Conservation (phyloP, 2,797 vertebrate genomes). For the Cygnus olor region DNA sequence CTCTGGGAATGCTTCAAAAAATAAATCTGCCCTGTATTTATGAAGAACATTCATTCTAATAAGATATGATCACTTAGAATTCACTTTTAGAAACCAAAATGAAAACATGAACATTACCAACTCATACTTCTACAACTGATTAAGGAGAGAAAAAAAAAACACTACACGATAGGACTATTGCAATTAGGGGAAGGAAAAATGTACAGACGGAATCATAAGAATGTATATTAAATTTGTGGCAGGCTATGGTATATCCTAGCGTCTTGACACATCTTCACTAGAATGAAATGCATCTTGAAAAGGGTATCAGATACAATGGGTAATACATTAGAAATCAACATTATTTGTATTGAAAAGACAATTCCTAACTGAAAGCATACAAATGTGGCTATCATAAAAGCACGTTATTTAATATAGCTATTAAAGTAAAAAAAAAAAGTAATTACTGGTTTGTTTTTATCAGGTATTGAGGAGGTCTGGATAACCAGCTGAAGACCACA, state of each 20-base stretch:
- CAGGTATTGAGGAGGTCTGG: slow-evolving; percentile 77
- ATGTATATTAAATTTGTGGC: background rate
- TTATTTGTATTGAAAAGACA: background rate
- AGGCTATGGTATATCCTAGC: rapidly evolving
- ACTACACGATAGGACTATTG: rapidly evolving
- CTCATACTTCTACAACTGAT: background rate
- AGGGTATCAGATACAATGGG: background rate
- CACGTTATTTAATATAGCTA: background rate
- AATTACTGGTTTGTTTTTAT: slow-evolving; percentile 77
- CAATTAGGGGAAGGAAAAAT: background rate
- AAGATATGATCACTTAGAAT: background rate
- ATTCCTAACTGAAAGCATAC: background rate
- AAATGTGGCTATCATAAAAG: background rate
- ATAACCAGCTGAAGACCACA: slow-evolving; percentile 84
- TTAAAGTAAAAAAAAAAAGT: background rate
- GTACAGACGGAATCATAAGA: background rate
- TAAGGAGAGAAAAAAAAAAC: background rate
- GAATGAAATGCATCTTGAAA: background rate
- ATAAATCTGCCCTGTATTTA: background rate
- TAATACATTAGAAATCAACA: background rate
- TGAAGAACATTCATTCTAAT: background rate
- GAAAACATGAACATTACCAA: background rate
- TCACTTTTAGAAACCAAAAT: background rate
- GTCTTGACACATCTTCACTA: background rate
- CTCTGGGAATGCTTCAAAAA: background rate